A percentile compares a stretch with the other conserved stretches of the same genome.
These are phyloP conservation scores for Rugalucina vietnamica DNA, from an alignment of 2,888 invertebrate species.

Conservation along the genomic window DNA sequence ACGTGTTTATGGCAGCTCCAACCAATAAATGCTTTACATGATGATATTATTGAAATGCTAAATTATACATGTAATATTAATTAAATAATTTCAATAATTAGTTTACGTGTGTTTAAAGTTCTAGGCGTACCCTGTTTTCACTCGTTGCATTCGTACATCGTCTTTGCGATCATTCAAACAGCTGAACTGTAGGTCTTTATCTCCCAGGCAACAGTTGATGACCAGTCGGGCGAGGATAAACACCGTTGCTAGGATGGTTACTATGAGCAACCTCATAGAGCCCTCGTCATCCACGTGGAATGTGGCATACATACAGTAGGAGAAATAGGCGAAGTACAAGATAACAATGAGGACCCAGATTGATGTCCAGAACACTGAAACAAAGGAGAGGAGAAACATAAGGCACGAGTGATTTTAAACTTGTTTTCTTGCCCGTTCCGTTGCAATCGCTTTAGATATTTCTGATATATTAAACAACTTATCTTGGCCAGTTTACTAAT, in stretches of 20 bases:
- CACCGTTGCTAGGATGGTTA: slow-evolving; percentile 66
- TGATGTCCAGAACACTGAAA: slow-evolving; percentile 25
- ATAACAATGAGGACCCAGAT: slow-evolving; percentile 35
- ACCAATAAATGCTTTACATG: too few relatives aligned
- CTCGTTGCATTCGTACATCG: background rate
- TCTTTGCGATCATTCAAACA: background rate
- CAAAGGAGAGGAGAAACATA: background rate
- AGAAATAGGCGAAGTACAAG: slow-evolving; percentile 75
- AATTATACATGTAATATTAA: too few relatives aligned
- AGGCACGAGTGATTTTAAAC: background rate
- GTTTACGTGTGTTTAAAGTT: too few relatives aligned
- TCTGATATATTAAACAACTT: background rate
- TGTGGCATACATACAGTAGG: slow-evolving; percentile 72
- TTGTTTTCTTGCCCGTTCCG: background rate
- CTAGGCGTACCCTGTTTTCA: background rate
- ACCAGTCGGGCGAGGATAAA: slow-evolving; percentile 23
- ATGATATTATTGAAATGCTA: too few relatives aligned
- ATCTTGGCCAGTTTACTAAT: background rate
- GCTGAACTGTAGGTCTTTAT: background rate
- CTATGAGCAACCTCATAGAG: slow-evolving; percentile 74
- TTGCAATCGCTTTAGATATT: background rate
- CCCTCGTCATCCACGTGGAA: slow-evolving; percentile 73
- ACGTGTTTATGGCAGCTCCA: too few relatives aligned
- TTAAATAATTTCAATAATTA: too few relatives aligned
- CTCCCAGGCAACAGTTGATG: background rate